Percentiles rank a stretch among this genome's conserved stretches.
These are phyloP conservation scores for Urophycis tenuis DNA, from an alignment of 2,797 vertebrate species.

Conservation along the genomic window DNA sequence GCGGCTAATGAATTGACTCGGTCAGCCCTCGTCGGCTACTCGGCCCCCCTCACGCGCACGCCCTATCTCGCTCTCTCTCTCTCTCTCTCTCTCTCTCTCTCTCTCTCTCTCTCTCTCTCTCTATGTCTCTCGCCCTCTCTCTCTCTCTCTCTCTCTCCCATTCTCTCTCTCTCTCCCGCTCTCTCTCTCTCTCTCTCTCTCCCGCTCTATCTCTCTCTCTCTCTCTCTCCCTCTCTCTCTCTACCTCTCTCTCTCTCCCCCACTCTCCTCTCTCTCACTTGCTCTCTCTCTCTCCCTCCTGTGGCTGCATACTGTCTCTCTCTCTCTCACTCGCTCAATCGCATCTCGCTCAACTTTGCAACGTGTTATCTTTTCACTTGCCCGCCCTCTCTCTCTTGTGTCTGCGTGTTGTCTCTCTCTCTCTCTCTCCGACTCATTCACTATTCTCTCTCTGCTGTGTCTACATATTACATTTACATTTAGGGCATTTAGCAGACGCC, in stretches of 20 bases:
- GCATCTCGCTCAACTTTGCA: too few relatives aligned
- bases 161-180: too few relatives aligned
- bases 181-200: too few relatives aligned
- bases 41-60: conserved; percentile 22
- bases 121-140: too few relatives aligned
- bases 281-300: not conserved
- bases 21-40: conserved; percentile 26
- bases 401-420: too few relatives aligned
- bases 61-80: conserved; percentile 2
- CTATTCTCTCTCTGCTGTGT: not conserved
- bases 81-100: not conserved
- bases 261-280: not conserved
- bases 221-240: not conserved
- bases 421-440: not conserved
- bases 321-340: not conserved
- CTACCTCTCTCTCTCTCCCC: not conserved
- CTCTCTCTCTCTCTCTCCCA: too few relatives aligned
- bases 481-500: too few relatives aligned
- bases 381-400: too few relatives aligned
- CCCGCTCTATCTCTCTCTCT: too few relatives aligned
- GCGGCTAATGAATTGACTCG: conserved; percentile 57
- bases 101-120: too few relatives aligned
- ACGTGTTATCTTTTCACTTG: not conserved
- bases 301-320: not conserved
- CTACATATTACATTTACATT: not conserved